A percentile compares a stretch with the other conserved stretches of the same genome.
Conservation (phyloP, 2,113 vertebrate species). For the Elaphurus davidianus region DNA sequence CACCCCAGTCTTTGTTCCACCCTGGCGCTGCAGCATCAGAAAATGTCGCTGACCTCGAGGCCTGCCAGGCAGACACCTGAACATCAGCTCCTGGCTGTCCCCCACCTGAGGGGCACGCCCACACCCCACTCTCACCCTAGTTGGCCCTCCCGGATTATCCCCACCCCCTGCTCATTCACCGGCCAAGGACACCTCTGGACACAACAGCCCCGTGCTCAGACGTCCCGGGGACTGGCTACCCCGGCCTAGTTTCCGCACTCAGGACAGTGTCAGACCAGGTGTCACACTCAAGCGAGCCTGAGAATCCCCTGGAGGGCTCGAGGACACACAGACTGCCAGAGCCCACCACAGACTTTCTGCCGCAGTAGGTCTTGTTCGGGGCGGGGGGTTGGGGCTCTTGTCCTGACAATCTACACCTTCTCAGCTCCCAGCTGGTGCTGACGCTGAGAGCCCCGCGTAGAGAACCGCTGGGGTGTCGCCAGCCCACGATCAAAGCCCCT, state of each 20-base stretch:
- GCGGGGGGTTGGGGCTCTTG: fast-evolving
- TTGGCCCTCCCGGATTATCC: background rate
- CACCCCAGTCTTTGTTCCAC: fast-evolving
- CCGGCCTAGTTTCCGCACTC: background rate
- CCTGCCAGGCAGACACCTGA: background rate
- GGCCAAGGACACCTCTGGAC: background rate
- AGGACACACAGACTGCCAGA: fast-evolving
- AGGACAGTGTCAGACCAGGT: background rate
- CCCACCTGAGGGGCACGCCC: background rate
- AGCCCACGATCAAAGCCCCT: background rate
- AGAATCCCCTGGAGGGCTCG: background rate
- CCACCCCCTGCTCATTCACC: background rate
- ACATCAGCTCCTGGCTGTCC: background rate
- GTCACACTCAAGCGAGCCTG: fast-evolving
- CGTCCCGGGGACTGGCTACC: background rate
- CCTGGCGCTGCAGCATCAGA: fast-evolving
- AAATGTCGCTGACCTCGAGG: background rate
- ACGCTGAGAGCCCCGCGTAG: background rate
- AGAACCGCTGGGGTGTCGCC: background rate
- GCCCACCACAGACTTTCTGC: background rate
- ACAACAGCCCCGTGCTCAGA: background rate
- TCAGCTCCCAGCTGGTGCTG: background rate
- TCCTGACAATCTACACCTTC: background rate
- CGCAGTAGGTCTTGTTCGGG: background rate
- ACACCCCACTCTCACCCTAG: background rate